Evolutionary conservation across 2,113 vertebrate genomes (phyloP), one percentile per base, ranked within the genome.

Genomic region (Triplophysa siluroides): DNA sequence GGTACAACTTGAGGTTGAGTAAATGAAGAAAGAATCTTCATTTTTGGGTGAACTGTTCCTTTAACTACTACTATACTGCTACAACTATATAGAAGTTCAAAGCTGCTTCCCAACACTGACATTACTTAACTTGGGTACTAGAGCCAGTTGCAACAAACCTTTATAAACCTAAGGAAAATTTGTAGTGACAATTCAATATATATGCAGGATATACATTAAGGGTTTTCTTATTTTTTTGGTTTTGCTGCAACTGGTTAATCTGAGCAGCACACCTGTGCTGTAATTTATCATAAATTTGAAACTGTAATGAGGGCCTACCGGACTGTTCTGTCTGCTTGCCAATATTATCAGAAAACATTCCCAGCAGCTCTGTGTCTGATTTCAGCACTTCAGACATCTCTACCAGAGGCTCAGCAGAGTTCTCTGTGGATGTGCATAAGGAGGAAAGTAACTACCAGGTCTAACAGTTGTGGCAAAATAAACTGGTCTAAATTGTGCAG

Each of bases 281-380:
- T 65, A 21, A 21, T 21, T 47, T 52, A 24, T 26, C 60, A n/a
- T 41, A 75, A 38, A 52, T 82, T n/a, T 66, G 63, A 38, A 56
- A 29, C 83, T 79, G 85, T 77, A 86, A 85, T 78, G 52, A 83
- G 76, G 79, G 90, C 92, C 85, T 94, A 98, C 97, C 96, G 75
- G 96, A 94, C 86, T 95, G 95, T 92, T 94, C 92, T 81, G 93
- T 93, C 88, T 96, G 93, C 87, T 98, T 98, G 87, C 94, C 95
- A 89, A 94, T 91, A 88, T 94, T 94, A 87, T 95, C 94, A 78
- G 95, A 96, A 84, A 99, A 95, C 85, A 99, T 97, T 88, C 96
- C 97, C 90, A 99, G 95, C 90, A 99, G 96, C 91, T 99, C 97
- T 87, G 96, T 95, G 60, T 98, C 97, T 78, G 94, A 96, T 89